These are phyloP conservation scores for Eurytoma adleriae DNA, from an alignment of 2,888 invertebrate genomes.

Conservation along the genomic window DNA sequence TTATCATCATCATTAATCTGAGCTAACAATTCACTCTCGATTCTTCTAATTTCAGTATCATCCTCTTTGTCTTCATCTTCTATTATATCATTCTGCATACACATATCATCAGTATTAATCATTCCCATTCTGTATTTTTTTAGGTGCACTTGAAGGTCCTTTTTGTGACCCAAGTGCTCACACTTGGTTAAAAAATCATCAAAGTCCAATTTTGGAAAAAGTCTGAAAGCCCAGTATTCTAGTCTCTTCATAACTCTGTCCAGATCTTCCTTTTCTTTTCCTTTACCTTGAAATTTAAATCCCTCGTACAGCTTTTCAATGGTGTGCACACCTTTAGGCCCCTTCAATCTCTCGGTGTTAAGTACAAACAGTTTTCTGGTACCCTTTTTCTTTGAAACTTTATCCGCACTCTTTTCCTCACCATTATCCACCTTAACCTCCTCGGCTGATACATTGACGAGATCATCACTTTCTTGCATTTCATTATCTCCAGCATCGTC, in stretches of 20 bases:
- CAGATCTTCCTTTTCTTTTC: constrained; percentile 89
- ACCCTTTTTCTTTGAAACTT: constrained; percentile 36
- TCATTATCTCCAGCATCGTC: neutral
- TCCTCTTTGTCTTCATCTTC: constrained; percentile 75
- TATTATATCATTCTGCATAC: constrained; percentile 73
- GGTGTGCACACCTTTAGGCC: constrained; percentile 88
- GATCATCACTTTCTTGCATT: constrained; percentile 43
- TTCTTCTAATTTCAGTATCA: constrained; percentile 29
- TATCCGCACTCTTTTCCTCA: constrained; percentile 44
- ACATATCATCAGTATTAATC: constrained; percentile 70
- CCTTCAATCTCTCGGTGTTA: constrained; percentile 84
- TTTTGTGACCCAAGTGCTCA: constrained; percentile 90
- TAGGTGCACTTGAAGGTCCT: constrained; percentile 84
- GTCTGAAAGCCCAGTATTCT: constrained; percentile 95
- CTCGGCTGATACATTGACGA: constrained; percentile 31
- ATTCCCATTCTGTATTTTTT: constrained; percentile 82
- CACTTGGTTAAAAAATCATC: constrained; percentile 88
- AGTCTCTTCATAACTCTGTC: constrained; percentile 87
- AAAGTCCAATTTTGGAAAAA: constrained; percentile 93
- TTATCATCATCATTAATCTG: constrained; percentile 27
- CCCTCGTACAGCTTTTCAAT: constrained; percentile 88
- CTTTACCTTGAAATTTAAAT: constrained; percentile 89
- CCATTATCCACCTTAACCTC: constrained; percentile 49
- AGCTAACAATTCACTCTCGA: constrained; percentile 23
- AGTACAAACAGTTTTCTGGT: constrained; percentile 73